These are phyloP conservation scores for Tipula vernalis DNA, from an alignment of 2,888 invertebrate genomes.

Conservation along the genomic window DNA sequence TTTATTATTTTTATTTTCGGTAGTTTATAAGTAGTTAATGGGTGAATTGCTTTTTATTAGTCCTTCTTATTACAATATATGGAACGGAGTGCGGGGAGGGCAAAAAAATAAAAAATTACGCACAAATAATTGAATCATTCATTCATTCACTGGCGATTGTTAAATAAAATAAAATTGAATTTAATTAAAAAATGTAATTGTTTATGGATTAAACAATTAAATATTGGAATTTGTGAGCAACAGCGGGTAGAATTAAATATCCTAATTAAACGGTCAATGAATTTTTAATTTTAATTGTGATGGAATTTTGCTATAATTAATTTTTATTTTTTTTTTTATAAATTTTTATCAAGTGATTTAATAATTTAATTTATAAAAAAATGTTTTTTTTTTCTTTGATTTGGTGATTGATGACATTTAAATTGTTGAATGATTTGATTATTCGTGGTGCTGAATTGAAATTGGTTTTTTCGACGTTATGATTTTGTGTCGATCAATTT, in stretches of 20 bases:
- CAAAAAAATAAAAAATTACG: too few species aligned
- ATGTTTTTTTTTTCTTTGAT: background rate
- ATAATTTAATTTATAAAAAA: background rate
- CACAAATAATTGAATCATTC: background rate
- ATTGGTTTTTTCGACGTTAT: background rate
- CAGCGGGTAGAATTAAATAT: background rate
- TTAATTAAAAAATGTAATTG: background rate
- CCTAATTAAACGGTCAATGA: background rate
- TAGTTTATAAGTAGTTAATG: background rate
- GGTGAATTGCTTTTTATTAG: background rate
- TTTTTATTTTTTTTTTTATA: background rate
- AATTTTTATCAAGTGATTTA: background rate
- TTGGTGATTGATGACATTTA: background rate
- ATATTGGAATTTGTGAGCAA: background rate
- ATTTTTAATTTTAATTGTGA: background rate
- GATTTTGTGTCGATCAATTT: background rate
- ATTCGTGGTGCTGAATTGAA: background rate
- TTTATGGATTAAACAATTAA: slow-evolving; percentile 4
- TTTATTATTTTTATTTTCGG: background rate
- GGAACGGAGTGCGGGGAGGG: background rate
- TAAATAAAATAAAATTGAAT: background rate
- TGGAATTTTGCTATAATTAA: background rate
- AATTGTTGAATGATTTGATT: background rate
- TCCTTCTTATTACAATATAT: background rate
- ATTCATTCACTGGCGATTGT: background rate